Percentiles rank a stretch among this genome's conserved stretches.
Evolutionary conservation across 2,888 invertebrate genomes (phyloP).

Genomic region (Amorpha juglandis): DNA sequence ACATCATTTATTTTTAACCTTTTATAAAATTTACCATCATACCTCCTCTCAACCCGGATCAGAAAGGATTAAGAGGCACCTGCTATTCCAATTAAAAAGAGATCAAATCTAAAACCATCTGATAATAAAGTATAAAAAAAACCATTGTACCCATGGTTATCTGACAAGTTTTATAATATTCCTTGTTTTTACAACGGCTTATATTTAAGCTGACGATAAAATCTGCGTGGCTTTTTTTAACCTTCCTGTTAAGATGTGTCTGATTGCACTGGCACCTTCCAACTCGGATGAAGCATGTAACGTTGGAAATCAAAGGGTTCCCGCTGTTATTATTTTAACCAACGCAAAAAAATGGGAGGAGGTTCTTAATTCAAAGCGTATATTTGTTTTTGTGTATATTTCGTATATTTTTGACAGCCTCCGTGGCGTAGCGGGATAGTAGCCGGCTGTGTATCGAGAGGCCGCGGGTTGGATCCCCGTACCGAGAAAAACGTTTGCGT

Average conservation of each 20-base stretch:
- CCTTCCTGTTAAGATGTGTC: constrained; percentile 10
- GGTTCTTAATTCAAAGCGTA: too few species aligned
- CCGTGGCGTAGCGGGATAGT: too few species aligned
- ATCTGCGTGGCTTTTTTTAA: constrained; percentile 4
- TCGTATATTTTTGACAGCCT: too few species aligned
- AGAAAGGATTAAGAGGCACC: background rate
- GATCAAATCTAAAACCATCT: background rate
- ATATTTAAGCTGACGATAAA: constrained; percentile 14
- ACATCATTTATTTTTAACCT: too few species aligned
- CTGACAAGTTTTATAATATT: constrained; percentile 11
- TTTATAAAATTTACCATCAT: too few species aligned
- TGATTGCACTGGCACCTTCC: constrained; percentile 16
- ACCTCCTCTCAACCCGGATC: background rate
- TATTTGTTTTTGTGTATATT: too few species aligned
- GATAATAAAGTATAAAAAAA: background rate
- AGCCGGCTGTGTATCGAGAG: too few species aligned
- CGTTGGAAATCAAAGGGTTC: background rate
- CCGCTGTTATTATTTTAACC: too few species aligned
- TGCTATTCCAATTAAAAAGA: background rate
- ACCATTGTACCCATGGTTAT: background rate
- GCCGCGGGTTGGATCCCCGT: too few species aligned
- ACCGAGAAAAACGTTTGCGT: too few species aligned
- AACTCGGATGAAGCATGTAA: background rate
- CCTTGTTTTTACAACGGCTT: constrained; percentile 3
- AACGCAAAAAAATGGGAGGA: too few species aligned